Percentiles rank a stretch among this genome's conserved stretches.
Conservation (phyloP, 1,140 invertebrate species). For the Bombus fervidus region DNA sequence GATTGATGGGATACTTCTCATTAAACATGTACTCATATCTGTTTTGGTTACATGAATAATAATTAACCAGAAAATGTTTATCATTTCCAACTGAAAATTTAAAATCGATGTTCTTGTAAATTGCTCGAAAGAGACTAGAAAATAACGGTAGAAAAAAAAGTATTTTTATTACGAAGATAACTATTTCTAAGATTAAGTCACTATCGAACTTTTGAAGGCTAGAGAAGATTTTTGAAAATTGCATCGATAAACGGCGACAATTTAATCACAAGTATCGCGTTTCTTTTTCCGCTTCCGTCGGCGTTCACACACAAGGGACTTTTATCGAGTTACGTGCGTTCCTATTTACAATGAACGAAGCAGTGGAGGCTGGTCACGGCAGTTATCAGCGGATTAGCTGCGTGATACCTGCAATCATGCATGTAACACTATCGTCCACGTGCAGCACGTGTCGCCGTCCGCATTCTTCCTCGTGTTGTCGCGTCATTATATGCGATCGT, state of each 20-base stretch:
- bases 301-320: background rate
- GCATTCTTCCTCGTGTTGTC: background rate
- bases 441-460: slow-evolving; percentile 48
- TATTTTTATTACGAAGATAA: too few relatives aligned
- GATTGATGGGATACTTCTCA: too few relatives aligned
- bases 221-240: background rate
- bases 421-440: slow-evolving; percentile 57
- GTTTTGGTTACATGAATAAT: too few relatives aligned
- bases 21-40: too few relatives aligned
- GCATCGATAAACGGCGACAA: too few relatives aligned
- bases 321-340: background rate
- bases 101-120: too few relatives aligned
- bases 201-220: background rate
- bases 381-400: slow-evolving; percentile 36
- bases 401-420: slow-evolving; percentile 59
- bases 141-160: too few relatives aligned
- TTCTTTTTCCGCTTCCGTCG: background rate
- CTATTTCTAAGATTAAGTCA: too few relatives aligned
- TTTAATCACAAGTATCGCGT: background rate
- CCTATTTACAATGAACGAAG: background rate
- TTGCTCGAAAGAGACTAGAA: too few relatives aligned
- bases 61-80: too few relatives aligned
- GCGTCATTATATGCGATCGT: slow-evolving; percentile 16
- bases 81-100: too few relatives aligned
- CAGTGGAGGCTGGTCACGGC: background rate